Base-by-base conservation (phyloP, 2,113 vertebrate species). In the Corynorhinus townsendii region DNA sequence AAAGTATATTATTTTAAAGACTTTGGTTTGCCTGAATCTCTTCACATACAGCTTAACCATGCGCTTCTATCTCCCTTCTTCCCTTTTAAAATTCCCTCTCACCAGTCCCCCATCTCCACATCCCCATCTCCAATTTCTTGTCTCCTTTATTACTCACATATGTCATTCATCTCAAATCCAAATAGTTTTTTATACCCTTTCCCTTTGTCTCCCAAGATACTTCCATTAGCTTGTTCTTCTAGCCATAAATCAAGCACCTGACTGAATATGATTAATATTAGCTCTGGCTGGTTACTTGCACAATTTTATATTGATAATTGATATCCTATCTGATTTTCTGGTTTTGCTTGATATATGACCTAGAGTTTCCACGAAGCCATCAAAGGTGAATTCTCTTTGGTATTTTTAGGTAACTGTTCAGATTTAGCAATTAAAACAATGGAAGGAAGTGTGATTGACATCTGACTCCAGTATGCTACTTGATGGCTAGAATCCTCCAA, bases 401-500 rank as follows among this genome's bases (percentile, higher is more conserved):
- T 93, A 73, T 52, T 97, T 97, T 94, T 91, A 94, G 80, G 76
- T 38, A 81, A 88, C 20, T 86, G 15, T 76, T 96, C 64, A 83
- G 68, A 75, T 88, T 38, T 92, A 71, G 68, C 45, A 85, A 92
- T 88, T 73, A 92, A 95, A 96, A 80, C 38, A 59, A 90, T 12
- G 40, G 82, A 38, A 26, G n/a, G 72, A 40, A 77, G 40, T 17
- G 16, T 71, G 40, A 66, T 79, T 73, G 92, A 94, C 64, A 75
- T 38, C 73, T 82, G 40, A 35, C 47, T 85, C 73, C 54, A n/a
- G 33, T 24, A 66, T 68, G 88, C 91, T 81, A 47, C 26, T 56
- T 87, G 28, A 76, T 9, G 43, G 56, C 52, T 43, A 38, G 47
- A 83, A 79, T 19, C 80, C 64, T 89, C 26, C 16, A 59, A 84